Base-by-base conservation (phyloP, 2,888 invertebrate genomes). In the Lottia gigantea region DNA sequence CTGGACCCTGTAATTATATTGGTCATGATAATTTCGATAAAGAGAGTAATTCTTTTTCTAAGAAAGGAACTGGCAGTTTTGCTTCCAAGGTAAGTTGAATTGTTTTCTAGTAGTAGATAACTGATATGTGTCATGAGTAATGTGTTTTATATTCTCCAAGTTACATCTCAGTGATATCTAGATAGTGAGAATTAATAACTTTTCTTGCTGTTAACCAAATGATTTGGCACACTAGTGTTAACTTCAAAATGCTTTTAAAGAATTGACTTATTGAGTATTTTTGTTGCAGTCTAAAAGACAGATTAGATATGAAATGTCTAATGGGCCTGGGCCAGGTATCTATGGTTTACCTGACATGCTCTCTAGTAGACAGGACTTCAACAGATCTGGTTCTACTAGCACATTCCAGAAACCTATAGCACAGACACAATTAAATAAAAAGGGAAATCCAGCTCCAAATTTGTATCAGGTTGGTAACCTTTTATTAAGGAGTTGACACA, bases 21-120 rank as follows among this genome's bases (percentile, higher is more conserved):
- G 71, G 80, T 47, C 83, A 85, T 71, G 62, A 67, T 6, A 76
- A 70, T 40, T 67, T 80, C 19, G 83, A 83, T 62, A 80, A 77
- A 66, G 74, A 75, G 19, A 83, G 80, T 72, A 74, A 80, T 6
- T 87, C 87, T 6, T 83, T 80, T 70, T 87, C 87, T 14, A 85
- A 84, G 70, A 88, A 84, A 79, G 88, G 88, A 45, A 85, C 86
- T 47, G 88, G 88, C 31, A 84, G 86, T 40, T 85, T 88, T 80
- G 87, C 87, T 8, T 87, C 88, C 61, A 87, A 87, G 80, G 85
- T 85, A 70, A 70, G 71, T 49, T 12, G 16, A 14, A 46, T 2
- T 12, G 23, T 40, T 64, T 66, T 46, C 47, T 14, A 14, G 14
- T 40, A 46, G 25, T 15, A 67, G 15, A 15, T 61, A 45, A 25